These are phyloP conservation scores for Morus bassanus DNA, from an alignment of 2,797 vertebrate species.

Conservation along the genomic window DNA sequence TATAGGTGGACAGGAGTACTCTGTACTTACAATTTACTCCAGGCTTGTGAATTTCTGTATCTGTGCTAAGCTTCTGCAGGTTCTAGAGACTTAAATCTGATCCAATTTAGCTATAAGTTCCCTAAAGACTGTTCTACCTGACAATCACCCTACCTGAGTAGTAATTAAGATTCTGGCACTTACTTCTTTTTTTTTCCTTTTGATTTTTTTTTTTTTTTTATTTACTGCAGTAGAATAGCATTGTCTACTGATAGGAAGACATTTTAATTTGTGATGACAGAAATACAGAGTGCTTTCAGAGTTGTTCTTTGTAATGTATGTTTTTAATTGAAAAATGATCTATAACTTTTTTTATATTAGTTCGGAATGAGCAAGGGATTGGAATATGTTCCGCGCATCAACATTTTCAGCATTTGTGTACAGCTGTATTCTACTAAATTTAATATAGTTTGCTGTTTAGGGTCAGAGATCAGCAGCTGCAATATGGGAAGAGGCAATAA, in stretches of 20 bases:
- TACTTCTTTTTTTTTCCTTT: not conserved
- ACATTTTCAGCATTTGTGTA: not conserved
- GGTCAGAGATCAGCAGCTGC: constrained; percentile 48
- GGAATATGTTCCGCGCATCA: constrained; percentile 2
- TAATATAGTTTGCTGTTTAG: not conserved
- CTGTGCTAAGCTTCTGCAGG: constrained; percentile 13
- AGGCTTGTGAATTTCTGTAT: not conserved
- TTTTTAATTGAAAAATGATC: constrained; percentile 37
- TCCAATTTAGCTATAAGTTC: constrained; percentile 19
- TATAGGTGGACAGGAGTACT: not conserved
- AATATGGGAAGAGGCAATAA: constrained; percentile 63
- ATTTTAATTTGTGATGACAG: constrained; percentile 33
- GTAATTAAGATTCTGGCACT: constrained; percentile 47
- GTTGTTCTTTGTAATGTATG: constrained; percentile 12
- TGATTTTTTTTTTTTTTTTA: not conserved
- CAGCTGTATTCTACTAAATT: not conserved
- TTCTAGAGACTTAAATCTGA: constrained; percentile 51
- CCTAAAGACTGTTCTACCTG: constrained; percentile 37
- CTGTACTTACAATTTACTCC: constrained; percentile 11
- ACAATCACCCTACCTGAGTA: constrained; percentile 47
- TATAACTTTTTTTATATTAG: constrained; percentile 41
- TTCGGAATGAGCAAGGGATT: constrained; percentile 42
- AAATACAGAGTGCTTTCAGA: constrained; percentile 47
- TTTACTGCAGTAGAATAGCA: constrained; percentile 36
- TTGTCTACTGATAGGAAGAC: constrained; percentile 9